Conservation (phyloP, 2,113 vertebrate genomes). For the Podarcis muralis region DNA sequence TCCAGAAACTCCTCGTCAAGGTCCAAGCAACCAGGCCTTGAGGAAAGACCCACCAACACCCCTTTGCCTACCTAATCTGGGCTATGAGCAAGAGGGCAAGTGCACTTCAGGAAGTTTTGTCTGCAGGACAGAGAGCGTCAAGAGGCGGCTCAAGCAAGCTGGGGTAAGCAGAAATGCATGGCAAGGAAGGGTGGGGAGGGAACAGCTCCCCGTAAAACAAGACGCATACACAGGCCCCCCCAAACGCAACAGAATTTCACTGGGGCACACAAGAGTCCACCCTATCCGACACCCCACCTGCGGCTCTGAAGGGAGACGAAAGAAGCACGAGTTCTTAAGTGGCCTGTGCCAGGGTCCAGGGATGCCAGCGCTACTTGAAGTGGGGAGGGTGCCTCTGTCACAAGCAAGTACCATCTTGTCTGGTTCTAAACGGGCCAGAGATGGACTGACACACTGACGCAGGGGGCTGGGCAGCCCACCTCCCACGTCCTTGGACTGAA, state of each 20-base stretch:
- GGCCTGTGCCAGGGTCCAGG: not conserved
- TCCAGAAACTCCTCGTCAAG: not conserved
- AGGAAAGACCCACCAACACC: not conserved
- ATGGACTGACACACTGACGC: accelerated
- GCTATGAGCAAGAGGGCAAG: not conserved
- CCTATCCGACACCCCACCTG: not conserved
- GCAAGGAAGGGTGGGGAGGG: not conserved
- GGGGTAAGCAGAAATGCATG: not conserved
- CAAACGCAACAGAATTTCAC: not conserved
- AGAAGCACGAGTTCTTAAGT: not conserved
- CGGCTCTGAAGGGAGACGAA: not conserved
- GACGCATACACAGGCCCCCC: not conserved
- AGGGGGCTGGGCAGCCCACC: not conserved
- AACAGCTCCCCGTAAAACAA: not conserved
- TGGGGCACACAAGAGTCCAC: not conserved
- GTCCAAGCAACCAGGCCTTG: not conserved
- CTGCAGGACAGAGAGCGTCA: too few species aligned
- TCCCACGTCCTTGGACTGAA: too few species aligned
- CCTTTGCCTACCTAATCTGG: too few species aligned
- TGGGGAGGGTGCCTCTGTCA: too few species aligned
- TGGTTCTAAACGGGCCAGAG: not conserved
- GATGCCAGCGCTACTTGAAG: not conserved
- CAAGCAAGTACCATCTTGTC: not conserved
- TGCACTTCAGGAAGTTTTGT: accelerated
- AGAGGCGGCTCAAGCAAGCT: too few species aligned